phyloP scores from a whole-genome alignment of 2,113 vertebrate species.

The Anthoscopus minutus region DNA sequence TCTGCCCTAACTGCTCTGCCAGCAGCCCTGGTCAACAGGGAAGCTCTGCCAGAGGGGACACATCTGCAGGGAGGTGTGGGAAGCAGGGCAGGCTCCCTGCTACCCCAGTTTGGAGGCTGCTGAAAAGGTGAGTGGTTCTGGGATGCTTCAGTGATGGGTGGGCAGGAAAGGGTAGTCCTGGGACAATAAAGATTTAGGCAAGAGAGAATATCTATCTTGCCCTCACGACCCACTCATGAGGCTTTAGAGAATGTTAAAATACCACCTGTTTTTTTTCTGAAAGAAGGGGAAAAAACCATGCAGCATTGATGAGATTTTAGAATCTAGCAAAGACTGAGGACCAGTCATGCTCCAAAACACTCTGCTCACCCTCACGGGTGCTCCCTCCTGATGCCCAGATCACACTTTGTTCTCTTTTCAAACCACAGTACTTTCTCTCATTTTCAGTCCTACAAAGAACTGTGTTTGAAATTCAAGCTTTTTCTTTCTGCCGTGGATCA shows the following conservation, averaged over 20 bases:
- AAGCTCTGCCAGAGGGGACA: background rate
- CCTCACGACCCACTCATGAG: background rate
- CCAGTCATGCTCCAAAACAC: background rate
- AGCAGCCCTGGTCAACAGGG: background rate
- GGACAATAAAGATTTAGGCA: background rate
- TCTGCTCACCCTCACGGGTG: background rate
- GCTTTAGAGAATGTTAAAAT: background rate
- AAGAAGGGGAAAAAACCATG: background rate
- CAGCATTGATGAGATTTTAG: background rate
- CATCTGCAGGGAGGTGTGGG: background rate
- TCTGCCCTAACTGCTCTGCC: background rate
- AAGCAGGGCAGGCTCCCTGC: background rate
- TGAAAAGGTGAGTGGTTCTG: background rate
- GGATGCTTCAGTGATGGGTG: background rate
- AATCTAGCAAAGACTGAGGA: background rate
- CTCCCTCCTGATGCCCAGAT: background rate
- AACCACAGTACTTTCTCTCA: background rate
- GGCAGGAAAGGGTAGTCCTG: background rate
- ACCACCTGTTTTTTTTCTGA: background rate
- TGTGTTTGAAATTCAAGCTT: conserved; percentile 9
- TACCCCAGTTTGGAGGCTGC: background rate
- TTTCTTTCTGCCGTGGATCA: background rate
- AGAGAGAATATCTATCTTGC: background rate
- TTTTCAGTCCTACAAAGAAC: conserved; percentile 16
- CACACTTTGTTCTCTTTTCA: background rate